phyloP scores from a whole-genome alignment of 2,888 invertebrate genomes.

The Lepidochitona cinerea region DNA sequence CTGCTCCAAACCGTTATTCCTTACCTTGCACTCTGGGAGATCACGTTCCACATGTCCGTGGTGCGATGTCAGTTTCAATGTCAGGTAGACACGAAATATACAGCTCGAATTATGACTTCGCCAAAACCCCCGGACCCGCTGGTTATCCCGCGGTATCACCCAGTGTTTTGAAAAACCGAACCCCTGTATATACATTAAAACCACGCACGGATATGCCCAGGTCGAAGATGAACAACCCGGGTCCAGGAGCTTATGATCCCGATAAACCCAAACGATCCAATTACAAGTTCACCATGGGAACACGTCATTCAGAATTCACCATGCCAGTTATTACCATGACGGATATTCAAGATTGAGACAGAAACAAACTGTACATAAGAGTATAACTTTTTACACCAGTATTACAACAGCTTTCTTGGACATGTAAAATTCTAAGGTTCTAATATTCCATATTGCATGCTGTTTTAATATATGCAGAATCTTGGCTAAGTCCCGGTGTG shows the following conservation, averaged over 20 bases:
- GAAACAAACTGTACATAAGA: background rate
- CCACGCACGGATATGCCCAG: constrained; percentile 81
- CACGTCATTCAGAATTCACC: constrained; percentile 46
- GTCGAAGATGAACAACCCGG: constrained; percentile 84
- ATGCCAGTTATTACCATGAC: constrained; percentile 12
- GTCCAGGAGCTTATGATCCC: constrained; percentile 91
- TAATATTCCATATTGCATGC: too few species aligned
- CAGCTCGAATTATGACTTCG: constrained; percentile 24
- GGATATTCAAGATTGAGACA: background rate
- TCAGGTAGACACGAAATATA: constrained; percentile 9
- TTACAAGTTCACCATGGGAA: constrained; percentile 50
- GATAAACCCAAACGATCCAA: constrained; percentile 81
- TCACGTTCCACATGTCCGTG: constrained; percentile 7
- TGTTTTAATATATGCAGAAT: too few species aligned
- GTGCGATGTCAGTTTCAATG: constrained; percentile 22
- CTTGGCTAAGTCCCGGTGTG: too few species aligned
- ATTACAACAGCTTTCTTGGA: too few species aligned
- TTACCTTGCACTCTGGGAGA: constrained; percentile 22
- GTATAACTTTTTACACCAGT: too few species aligned
- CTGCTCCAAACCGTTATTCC: constrained; percentile 25
- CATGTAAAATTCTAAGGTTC: too few species aligned
- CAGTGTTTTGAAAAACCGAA: constrained; percentile 72
- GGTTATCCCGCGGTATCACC: constrained; percentile 79
- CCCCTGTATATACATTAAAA: constrained; percentile 88
- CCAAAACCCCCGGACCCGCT: constrained; percentile 78